Conservation (phyloP, 1,140 invertebrate species). For the Brachionus sp. region DNA sequence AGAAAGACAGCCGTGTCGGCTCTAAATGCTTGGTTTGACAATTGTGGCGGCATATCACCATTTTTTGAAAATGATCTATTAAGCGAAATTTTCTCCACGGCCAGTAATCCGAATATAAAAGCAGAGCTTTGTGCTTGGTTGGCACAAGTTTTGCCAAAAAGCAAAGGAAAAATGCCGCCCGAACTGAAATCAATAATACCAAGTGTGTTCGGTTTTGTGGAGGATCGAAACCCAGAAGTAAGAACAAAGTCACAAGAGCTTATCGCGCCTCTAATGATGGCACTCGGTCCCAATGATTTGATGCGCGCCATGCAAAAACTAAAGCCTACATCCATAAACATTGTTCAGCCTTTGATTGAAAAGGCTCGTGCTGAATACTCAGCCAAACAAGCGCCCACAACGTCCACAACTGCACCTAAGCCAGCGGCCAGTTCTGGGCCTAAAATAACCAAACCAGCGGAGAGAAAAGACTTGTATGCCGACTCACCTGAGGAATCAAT, state of each 20-base stretch:
- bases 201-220: constrained; percentile 74
- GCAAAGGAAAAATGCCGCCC: constrained; percentile 56
- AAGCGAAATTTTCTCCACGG: constrained; percentile 72
- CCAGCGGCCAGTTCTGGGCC: background rate
- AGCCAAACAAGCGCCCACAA: constrained; percentile 64
- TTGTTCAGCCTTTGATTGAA: constrained; percentile 67
- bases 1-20: constrained; percentile 72
- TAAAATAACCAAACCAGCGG: constrained; percentile 8
- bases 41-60: constrained; percentile 66
- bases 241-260: constrained; percentile 82
- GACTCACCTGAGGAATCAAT: constrained; percentile 15
- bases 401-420: background rate
- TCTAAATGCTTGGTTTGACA: constrained; percentile 75
- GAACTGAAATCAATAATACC: constrained; percentile 77
- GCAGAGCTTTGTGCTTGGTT: constrained; percentile 62
- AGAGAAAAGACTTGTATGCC: constrained; percentile 22
- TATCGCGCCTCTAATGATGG: constrained; percentile 85
- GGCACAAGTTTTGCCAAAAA: background rate
- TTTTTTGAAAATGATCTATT: constrained; percentile 85
- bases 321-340: background rate
- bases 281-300: constrained; percentile 80
- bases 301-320: constrained; percentile 73
- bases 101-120: constrained; percentile 75
- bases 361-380: constrained; percentile 79
- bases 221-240: constrained; percentile 85